Conservation (phyloP, 1,140 invertebrate species). For the Ridgeia piscesae region DNA sequence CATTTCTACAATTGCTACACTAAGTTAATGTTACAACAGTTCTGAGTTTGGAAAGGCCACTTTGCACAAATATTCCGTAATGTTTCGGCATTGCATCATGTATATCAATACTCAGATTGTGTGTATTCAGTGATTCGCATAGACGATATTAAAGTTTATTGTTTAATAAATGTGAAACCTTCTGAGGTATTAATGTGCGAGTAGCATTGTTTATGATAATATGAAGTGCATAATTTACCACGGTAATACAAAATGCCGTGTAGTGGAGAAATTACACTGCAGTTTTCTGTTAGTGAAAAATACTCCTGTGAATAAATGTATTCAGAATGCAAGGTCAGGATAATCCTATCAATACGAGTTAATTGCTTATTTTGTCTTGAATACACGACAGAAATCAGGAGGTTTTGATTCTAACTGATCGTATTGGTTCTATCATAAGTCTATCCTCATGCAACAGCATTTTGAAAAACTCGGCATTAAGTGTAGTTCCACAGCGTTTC, state of each 20-base stretch:
- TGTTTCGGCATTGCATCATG: neutral
- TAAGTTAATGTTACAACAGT: neutral
- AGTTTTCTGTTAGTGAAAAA: neutral
- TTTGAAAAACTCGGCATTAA: neutral
- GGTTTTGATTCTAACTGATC: neutral
- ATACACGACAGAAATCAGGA: neutral
- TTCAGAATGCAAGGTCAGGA: neutral
- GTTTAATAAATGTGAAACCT: neutral
- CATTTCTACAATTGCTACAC: neutral
- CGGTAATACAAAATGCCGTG: no score
- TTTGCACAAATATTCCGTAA: neutral
- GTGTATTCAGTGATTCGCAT: neutral
- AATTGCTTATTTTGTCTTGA: neutral
- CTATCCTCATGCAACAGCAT: neutral
- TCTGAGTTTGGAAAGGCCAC: neutral
- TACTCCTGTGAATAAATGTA: neutral
- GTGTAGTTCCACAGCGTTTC: neutral
- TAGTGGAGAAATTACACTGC: neutral
- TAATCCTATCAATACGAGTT: neutral
- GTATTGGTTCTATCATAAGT: neutral
- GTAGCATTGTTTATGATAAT: neutral
- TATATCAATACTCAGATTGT: no score
- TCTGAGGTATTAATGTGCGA: neutral
- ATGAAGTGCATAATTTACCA: neutral
- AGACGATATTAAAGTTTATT: neutral